These are phyloP conservation scores for Cantharis nigra DNA, from an alignment of 2,888 invertebrate species.

Conservation along the genomic window DNA sequence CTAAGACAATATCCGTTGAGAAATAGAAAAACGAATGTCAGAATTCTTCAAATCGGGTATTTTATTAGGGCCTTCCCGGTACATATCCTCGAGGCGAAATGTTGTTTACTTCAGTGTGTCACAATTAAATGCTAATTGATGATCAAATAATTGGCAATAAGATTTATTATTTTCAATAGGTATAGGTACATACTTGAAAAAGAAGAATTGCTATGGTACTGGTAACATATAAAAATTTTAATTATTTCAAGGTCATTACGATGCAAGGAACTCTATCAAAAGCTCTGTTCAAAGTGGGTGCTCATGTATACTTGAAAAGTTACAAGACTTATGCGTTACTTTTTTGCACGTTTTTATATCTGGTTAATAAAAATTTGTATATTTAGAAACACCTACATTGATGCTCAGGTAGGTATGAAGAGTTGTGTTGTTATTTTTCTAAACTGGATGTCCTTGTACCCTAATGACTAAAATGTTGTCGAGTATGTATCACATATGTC, in stretches of 20 bases:
- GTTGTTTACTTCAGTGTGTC: background rate
- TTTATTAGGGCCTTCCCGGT: too few relatives aligned
- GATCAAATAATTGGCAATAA: background rate
- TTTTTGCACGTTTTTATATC: slow-evolving; percentile 2
- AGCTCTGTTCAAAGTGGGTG: background rate
- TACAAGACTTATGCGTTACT: background rate
- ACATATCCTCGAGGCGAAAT: too few relatives aligned
- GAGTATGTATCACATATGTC: background rate
- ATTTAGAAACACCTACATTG: slow-evolving; percentile 14
- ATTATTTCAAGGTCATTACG: background rate
- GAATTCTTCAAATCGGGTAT: too few relatives aligned
- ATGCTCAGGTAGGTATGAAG: slow-evolving; percentile 14
- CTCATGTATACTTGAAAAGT: background rate
- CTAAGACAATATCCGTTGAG: too few relatives aligned
- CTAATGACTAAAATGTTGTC: slow-evolving; percentile 19
- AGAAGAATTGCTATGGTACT: background rate
- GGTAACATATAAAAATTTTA: background rate
- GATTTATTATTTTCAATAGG: background rate
- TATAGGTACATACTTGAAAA: background rate
- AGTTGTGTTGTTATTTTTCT: slow-evolving; percentile 21
- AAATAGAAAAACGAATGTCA: too few relatives aligned
- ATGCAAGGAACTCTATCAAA: background rate
- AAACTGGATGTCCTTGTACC: slow-evolving; percentile 21
- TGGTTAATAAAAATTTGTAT: slow-evolving; percentile 5
- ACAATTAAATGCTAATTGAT: background rate